Conservation (phyloP, 2,113 vertebrate species). For the Xenus cinereus region DNA sequence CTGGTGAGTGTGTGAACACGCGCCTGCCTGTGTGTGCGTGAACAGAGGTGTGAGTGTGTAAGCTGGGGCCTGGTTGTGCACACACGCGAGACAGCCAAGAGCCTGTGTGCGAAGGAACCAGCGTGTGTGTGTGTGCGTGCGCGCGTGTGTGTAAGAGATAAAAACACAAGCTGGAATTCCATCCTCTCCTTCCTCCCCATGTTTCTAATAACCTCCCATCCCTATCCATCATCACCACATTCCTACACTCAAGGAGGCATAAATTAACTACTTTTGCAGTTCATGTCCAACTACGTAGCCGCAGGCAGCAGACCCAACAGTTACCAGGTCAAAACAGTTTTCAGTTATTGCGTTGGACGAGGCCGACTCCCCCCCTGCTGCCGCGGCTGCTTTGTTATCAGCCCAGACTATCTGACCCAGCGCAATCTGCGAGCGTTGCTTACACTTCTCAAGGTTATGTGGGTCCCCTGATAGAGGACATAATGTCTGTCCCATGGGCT, state of each 20-base stretch:
- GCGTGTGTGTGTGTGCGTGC: not conserved
- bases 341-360: constrained; percentile 33
- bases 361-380: constrained; percentile 33
- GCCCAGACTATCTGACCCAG: constrained; percentile 44
- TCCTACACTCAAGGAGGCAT: constrained; percentile 61
- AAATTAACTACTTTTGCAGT: constrained; percentile 67
- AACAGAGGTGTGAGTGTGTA: not conserved
- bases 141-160: constrained; percentile 41
- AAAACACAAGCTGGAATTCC: constrained; percentile 55
- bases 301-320: constrained; percentile 60
- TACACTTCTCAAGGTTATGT: constrained; percentile 61
- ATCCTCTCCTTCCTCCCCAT: constrained; percentile 55
- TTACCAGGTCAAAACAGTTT: constrained; percentile 61
- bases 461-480: constrained; percentile 70
- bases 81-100: not conserved
- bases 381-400: constrained; percentile 33
- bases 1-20: not conserved
- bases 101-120: not conserved
- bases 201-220: constrained; percentile 69
- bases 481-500: constrained; percentile 73
- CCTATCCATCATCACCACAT: constrained; percentile 65
- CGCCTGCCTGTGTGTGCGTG: not conserved
- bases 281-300: constrained; percentile 53
- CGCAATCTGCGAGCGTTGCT: not conserved
- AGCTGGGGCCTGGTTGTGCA: not conserved